Percentiles rank a stretch among this genome's conserved stretches.
phyloP scores from a whole-genome alignment of 2,113 vertebrate species.

The Engraulis encrasicolus region DNA sequence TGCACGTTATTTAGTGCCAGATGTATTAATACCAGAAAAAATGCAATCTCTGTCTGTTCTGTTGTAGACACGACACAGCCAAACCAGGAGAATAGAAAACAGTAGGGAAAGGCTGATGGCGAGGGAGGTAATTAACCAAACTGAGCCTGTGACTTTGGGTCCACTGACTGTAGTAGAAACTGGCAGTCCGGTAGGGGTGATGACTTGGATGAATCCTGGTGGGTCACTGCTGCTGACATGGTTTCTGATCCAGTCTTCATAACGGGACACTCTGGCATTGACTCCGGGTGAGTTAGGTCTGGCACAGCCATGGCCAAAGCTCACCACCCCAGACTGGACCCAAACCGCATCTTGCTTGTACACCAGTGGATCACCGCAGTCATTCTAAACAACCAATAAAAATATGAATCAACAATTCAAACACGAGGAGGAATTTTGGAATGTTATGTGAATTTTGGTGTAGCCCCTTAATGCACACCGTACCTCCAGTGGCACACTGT shows the following conservation, averaged over 20 bases:
- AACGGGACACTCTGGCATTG: not conserved
- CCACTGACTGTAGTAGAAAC: not conserved
- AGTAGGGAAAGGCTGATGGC: no score
- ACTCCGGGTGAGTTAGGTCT: not conserved
- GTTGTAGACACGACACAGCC: no score
- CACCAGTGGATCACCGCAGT: not conserved
- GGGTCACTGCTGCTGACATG: not conserved
- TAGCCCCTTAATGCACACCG: no score
- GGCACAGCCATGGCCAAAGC: not conserved
- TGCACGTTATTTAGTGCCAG: no score
- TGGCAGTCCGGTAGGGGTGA: not conserved
- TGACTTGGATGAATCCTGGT: not conserved
- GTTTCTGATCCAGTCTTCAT: not conserved
- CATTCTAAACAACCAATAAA: not conserved
- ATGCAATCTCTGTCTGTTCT: no score
- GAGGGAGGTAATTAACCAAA: no score
- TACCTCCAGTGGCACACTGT: no score
- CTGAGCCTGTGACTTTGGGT: not conserved
- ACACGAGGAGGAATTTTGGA: no score
- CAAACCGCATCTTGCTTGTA: not conserved
- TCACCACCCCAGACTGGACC: constrained; percentile 14
- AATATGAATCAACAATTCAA: no score
- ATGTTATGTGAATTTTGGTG: no score
- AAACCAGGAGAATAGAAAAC: no score
- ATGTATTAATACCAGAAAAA: no score